Evolutionary conservation across 2,888 invertebrate species (phyloP).

Genomic region (Epirrhoe tristata): DNA sequence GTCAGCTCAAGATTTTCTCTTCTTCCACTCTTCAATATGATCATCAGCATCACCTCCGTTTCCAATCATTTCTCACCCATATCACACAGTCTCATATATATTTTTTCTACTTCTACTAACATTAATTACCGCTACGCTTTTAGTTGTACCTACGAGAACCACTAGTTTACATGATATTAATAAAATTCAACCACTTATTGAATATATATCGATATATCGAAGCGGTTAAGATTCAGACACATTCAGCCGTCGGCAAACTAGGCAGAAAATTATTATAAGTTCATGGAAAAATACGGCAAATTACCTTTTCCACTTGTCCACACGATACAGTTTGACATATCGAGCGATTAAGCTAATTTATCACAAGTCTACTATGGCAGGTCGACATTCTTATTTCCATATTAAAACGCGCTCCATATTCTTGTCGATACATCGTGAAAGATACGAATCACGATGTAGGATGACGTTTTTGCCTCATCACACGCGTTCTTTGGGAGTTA

Average conservation of each 20-base stretch:
- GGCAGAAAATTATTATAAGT: conserved; percentile 2
- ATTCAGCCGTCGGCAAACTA: background rate
- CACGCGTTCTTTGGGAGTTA: background rate
- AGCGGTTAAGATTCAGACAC: background rate
- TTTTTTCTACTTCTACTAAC: too few relatives aligned
- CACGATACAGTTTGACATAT: conserved; percentile 28
- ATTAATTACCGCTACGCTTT: too few relatives aligned
- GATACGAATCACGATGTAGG: background rate
- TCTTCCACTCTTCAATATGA: too few relatives aligned
- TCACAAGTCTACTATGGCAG: conserved; percentile 20
- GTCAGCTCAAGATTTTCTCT: too few relatives aligned
- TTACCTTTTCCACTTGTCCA: conserved; percentile 10
- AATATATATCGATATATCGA: background rate
- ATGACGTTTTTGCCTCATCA: background rate
- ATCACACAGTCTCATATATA: too few relatives aligned
- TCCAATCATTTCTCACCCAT: too few relatives aligned
- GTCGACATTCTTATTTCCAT: conserved; percentile 36
- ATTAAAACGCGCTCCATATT: conserved; percentile 1
- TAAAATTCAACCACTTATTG: background rate
- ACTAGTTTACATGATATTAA: too few relatives aligned
- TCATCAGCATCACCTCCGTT: too few relatives aligned
- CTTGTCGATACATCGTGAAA: background rate
- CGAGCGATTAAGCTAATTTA: conserved; percentile 32
- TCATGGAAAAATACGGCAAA: conserved; percentile 8
- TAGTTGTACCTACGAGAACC: too few relatives aligned